Evolutionary conservation across 2,113 vertebrate species (phyloP).

Genomic region (Candoia aspera): DNA sequence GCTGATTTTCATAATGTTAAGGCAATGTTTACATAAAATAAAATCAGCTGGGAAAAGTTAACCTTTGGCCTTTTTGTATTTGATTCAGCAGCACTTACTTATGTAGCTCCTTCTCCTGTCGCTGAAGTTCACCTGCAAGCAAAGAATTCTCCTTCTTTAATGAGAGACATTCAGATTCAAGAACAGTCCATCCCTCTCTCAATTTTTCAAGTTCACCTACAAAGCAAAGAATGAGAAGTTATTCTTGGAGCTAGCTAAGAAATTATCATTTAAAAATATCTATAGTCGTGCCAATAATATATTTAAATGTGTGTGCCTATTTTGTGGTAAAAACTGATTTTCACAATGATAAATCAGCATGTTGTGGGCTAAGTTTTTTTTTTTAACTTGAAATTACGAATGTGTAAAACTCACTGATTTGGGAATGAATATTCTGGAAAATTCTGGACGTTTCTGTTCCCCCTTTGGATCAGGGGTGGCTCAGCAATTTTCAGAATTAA

Average conservation of each 20-base stretch:
- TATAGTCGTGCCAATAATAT: constrained; percentile 19
- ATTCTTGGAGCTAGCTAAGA: constrained; percentile 1
- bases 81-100: constrained; percentile 76
- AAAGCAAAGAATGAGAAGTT: constrained; percentile 33
- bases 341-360: not conserved
- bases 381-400: not conserved
- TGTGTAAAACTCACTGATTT: not conserved
- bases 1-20: not conserved
- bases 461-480: not conserved
- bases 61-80: not conserved
- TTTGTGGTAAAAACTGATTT: not conserved
- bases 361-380: not conserved
- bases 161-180: constrained; percentile 86
- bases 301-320: not conserved
- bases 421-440: not conserved
- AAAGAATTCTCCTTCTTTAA: constrained; percentile 84
- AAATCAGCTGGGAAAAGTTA: not conserved
- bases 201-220: constrained; percentile 86
- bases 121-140: constrained; percentile 82
- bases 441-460: not conserved
- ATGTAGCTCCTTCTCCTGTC: constrained; percentile 86
- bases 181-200: constrained; percentile 80
- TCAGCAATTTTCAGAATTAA: not conserved
- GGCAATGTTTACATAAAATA: not conserved
- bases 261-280: not conserved